Base-by-base conservation (phyloP, 2,888 invertebrate genomes). In the Agonum fuliginosum region DNA sequence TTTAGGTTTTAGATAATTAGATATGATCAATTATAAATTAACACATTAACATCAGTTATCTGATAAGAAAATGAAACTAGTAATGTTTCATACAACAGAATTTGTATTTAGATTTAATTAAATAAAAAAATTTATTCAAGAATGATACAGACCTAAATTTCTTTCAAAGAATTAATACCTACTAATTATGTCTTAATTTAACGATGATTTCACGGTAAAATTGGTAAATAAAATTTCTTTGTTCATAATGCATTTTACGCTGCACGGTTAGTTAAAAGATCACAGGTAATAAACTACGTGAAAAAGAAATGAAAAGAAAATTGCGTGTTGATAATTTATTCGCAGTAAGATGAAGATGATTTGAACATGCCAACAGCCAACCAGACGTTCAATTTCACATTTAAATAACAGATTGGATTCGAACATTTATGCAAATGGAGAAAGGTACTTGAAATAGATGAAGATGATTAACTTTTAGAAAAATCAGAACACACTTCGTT, bases 331-430 rank as follows among this genome's bases (percentile, higher is more conserved):
- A 34, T 65, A 65, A 65, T 65, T n/a, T 65, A 65, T 34, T 22
- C 19, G 20, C 2, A 20, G 48, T 48, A 48, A 20, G 20, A 19
- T 6, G 48, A 48, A 20, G 20, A 19, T 6, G 48, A 48, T 1
- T 48, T 17, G 17, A 37, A 48, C 48, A n/a, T n/a, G n/a, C n/a
- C n/a, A n/a, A n/a, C n/a, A n/a, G n/a, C n/a, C n/a, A 48, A 48
- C 48, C 2, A 19, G 19, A 48, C 10, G 48, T 5, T 48, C 19
- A 14, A 43, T 37, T 43, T 43, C 24, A 37, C 24, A 69, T 69
- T 69, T 69, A 69, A 69, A 69, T 69, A 43, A 19, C 69, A 69
- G 20, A 43, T 43, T 24, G 48, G 20, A 12, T 37, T 37, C 37
- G 37, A 37, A 37, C 37, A 37, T 37, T n/a, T n/a, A 37, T 37